A percentile compares a stretch with the other conserved stretches of the same genome.
Conservation (phyloP, 2,113 vertebrate genomes). For the Tupaia chinensis region DNA sequence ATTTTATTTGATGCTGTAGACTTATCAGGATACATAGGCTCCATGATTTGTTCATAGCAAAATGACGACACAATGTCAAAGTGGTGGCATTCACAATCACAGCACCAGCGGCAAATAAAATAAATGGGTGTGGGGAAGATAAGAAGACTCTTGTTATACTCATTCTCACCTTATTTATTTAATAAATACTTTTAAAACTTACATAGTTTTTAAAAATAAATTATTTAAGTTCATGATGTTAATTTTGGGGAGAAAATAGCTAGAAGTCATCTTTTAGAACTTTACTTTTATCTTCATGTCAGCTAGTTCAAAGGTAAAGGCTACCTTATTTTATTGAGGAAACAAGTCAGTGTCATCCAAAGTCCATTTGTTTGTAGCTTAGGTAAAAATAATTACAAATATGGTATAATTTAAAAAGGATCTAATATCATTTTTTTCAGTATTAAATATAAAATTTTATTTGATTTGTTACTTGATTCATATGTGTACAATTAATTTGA, state of each 20-base stretch:
- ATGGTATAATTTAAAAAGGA: not conserved
- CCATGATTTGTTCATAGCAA: not conserved
- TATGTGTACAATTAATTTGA: not conserved
- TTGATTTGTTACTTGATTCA: not conserved
- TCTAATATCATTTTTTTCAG: not conserved
- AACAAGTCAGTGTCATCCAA: not conserved
- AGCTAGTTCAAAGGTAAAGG: not conserved
- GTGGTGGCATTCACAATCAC: not conserved
- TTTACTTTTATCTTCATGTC: not conserved
- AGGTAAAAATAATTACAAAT: conserved; percentile 31
- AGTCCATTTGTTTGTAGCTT: not conserved
- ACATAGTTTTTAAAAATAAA: not conserved
- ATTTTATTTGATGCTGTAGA: not conserved
- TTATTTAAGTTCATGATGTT: not conserved
- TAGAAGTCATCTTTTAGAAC: not conserved
- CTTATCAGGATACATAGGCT: not conserved
- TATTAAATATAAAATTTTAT: conserved; percentile 12
- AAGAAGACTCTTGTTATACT: not conserved
- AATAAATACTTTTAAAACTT: not conserved
- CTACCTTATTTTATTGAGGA: not conserved
- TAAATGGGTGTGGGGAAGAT: not conserved
- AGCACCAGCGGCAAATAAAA: not conserved
- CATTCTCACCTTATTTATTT: not conserved
- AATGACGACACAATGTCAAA: not conserved
- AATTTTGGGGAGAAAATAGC: not conserved